Base-by-base conservation (phyloP, 2,113 vertebrate species). In the Chauna torquata region DNA sequence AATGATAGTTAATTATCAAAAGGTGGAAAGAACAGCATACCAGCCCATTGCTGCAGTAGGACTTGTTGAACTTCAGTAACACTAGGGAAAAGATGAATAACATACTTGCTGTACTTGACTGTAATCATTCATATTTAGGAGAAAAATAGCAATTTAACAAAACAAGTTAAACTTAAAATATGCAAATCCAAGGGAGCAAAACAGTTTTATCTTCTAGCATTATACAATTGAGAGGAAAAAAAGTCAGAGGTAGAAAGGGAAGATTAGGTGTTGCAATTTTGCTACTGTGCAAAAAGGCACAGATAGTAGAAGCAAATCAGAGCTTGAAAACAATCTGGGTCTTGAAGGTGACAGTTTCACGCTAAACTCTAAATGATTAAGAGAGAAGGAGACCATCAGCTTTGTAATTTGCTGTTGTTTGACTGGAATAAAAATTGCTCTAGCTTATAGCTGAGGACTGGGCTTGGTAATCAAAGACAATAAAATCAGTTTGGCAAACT, bases 121-220 rank as follows among this genome's bases (percentile, higher is more conserved):
- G 38, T 65, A 91, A 88, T 83, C 2, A 1, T 74, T 50, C 25
- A 61, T 15, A 80, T 83, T 88, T 88, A 92, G 38, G 24, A 69
- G 16, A 25, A 90, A 94, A 80, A 88, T 61, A 58, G 6, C 40
- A 72, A 36, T 78, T 91, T 34, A 92, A 57, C 16, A 70, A 84
- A 92, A 88, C 9, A 54, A 93, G 50, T 62, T 80, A 78, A 88
- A 85, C 27, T 57, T 76, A 55, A 81, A 85, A 93, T 83, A 91
- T 54, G 25, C 36, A 95, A 92, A 92, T 84, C 4, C 12, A 59
- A 89, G 12, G 7, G 13, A 74, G 30, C 5, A 42, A 76, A 91
- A 83, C 13, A 64, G 8, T 54, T 75, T 81, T 69, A 66, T 69
- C 38, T 86, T 83, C 83, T 3, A 76, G 11, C 4, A 49, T 55